Conservation (phyloP, 2,888 invertebrate species). For the Flexamia atlantica region DNA sequence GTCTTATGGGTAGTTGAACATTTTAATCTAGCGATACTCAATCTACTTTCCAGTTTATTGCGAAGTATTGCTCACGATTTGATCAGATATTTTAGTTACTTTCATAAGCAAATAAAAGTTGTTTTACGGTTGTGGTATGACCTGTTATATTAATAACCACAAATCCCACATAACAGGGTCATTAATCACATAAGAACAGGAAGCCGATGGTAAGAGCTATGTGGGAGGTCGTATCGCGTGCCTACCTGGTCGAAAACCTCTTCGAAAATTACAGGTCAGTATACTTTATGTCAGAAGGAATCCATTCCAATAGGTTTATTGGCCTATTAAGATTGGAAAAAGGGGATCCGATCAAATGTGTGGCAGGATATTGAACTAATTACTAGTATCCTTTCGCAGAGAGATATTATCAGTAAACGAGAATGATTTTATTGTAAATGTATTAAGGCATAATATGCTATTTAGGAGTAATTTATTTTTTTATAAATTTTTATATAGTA, state of each 20-base stretch:
- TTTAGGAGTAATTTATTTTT: too few relatives aligned
- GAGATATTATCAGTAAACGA: background rate
- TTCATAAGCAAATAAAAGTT: too few relatives aligned
- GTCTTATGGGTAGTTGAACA: too few relatives aligned
- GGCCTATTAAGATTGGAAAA: background rate
- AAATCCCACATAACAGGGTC: background rate
- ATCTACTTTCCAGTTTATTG: too few relatives aligned
- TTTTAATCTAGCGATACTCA: too few relatives aligned
- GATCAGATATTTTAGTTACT: too few relatives aligned
- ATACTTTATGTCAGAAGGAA: conserved; percentile 11
- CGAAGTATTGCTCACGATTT: too few relatives aligned
- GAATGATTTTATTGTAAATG: too few relatives aligned
- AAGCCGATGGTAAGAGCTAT: background rate
- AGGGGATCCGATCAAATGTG: background rate
- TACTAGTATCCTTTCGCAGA: background rate
- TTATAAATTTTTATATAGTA: too few relatives aligned
- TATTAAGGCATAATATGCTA: too few relatives aligned
- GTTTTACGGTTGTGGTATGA: too few relatives aligned
- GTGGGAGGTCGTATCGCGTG: conserved; percentile 26
- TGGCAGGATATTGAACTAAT: background rate
- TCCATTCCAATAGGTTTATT: conserved; percentile 20
- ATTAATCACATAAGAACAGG: conserved; percentile 3
- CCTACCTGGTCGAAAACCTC: background rate
- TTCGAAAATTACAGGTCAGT: conserved; percentile 1
- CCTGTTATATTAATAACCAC: too few relatives aligned